Percentiles rank a stretch among this genome's conserved stretches.
These are phyloP conservation scores for Huso huso DNA, from an alignment of 2,797 vertebrate genomes.

Conservation along the genomic window DNA sequence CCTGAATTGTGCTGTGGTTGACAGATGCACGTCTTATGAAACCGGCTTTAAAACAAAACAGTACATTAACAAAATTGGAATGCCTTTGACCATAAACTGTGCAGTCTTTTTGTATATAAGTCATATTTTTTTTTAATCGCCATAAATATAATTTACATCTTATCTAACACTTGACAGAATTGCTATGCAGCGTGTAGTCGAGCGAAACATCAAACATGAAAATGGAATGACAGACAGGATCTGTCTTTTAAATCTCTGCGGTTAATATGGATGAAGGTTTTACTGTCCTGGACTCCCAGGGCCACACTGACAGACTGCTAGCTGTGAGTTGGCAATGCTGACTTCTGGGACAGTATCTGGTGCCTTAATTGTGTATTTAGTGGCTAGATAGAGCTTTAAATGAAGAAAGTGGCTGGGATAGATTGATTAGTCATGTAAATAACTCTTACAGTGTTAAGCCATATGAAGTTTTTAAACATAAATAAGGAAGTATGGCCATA, in stretches of 20 bases:
- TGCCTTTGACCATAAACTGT: not conserved
- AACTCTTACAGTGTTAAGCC: too few species aligned
- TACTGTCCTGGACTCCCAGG: too few species aligned
- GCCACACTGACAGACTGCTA: too few species aligned
- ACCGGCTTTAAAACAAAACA: not conserved
- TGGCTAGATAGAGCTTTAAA: too few species aligned
- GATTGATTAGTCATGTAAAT: too few species aligned
- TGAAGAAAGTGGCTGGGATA: too few species aligned
- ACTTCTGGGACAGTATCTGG: too few species aligned
- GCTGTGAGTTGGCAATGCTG: too few species aligned
- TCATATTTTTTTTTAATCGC: not conserved
- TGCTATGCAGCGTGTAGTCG: not conserved
- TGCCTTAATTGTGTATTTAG: too few species aligned
- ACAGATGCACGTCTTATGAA: not conserved
- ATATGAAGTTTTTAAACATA: too few species aligned
- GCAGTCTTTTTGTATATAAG: not conserved
- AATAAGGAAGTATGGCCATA: too few species aligned
- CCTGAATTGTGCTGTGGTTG: conserved; percentile 27
- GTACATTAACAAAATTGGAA: too few species aligned
- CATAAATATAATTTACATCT: conserved; percentile 7
- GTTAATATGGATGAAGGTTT: not conserved
- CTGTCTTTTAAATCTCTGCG: not conserved
- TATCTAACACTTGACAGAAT: not conserved
- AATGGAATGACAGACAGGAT: not conserved
- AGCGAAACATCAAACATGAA: not conserved